Base-by-base conservation (phyloP, 2,797 vertebrate species). In the Hydrocynus forskahlii region DNA sequence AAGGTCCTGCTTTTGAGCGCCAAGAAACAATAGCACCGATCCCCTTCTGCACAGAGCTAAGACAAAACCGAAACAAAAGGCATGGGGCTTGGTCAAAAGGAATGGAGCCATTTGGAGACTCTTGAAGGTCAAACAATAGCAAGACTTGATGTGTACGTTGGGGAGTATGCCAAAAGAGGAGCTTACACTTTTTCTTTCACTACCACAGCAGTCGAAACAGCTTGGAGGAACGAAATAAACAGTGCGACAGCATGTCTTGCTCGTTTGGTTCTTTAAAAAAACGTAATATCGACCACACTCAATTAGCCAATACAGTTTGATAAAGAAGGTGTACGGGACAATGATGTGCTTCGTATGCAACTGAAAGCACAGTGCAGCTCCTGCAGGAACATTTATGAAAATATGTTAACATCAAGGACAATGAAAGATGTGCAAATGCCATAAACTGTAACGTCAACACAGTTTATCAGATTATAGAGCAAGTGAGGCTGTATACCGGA, bases 111-210 rank as follows among this genome's bases (percentile, higher is more conserved):
- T 75, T 75, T 69, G 69, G 83, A 90, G 87, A 87, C 78, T 87
- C 75, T 83, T 89, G 90, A 94, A 93, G 93, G 93, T 94, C 91
- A 94, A 87, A 93, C 88, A 92, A 93, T 83, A 86, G 86, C 69
- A 78, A 76, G 83, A 88, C 82, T 86, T 80, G 71, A 64, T 75
- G 59, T 73, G 66, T 76, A 74, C 63, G 71, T 78, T 35, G 72
- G 76, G 81, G 70, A 75, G 29, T 72, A 55, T 60, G 63, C 29
- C 76, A 66, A 69, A 60, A 4, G 19, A 48, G 35, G 12, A 60
- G 60, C n/a, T 21, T 23, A 5, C 38, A 19, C 48, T 78, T 55
- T 73, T n/a, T 72, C 77, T 81, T 73, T 80, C 75, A 40, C 54
- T 60, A 19, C 8, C 6, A 72, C 8, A 78, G 19, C 54, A 81